A percentile compares a stretch with the other conserved stretches of the same genome.
These are phyloP conservation scores for Aplysia californica DNA, from an alignment of 1,140 invertebrate species.

Conservation along the genomic window DNA sequence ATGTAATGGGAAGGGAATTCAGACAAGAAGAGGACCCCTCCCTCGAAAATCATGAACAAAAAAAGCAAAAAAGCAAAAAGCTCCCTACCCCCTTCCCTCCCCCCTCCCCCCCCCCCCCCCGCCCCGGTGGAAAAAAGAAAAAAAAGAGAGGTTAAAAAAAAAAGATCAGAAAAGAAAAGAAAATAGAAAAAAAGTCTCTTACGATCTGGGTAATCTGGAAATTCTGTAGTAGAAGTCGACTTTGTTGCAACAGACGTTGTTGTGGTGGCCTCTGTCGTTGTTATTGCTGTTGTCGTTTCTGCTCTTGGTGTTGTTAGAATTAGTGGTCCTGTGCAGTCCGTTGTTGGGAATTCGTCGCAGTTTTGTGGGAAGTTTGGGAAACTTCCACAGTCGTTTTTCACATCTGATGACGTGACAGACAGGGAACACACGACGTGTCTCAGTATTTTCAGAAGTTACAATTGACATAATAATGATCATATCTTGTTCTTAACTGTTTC, in stretches of 20 bases:
- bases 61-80: too few relatives aligned
- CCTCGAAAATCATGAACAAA: too few relatives aligned
- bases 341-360: not conserved
- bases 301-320: not conserved
- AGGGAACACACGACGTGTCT: not conserved
- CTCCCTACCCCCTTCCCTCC: too few relatives aligned
- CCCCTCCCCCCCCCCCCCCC: too few relatives aligned
- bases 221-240: not conserved
- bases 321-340: not conserved
- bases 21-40: too few relatives aligned
- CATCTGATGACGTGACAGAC: not conserved
- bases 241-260: not conserved
- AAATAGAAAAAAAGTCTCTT: not conserved
- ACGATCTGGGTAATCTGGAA: not conserved
- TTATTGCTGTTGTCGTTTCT: not conserved
- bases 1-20: too few relatives aligned
- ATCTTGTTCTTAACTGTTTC: not conserved
- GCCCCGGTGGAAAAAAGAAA: too few relatives aligned
- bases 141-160: not conserved
- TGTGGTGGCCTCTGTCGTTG: not conserved
- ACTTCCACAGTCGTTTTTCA: conserved; percentile 6
- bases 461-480: not conserved
- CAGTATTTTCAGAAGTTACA: not conserved
- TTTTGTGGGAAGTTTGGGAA: not conserved
- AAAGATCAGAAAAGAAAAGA: not conserved